Percentiles rank a stretch among this genome's conserved stretches.
Evolutionary conservation across 2,888 invertebrate genomes (phyloP).

Genomic region (Meteorus colon): DNA sequence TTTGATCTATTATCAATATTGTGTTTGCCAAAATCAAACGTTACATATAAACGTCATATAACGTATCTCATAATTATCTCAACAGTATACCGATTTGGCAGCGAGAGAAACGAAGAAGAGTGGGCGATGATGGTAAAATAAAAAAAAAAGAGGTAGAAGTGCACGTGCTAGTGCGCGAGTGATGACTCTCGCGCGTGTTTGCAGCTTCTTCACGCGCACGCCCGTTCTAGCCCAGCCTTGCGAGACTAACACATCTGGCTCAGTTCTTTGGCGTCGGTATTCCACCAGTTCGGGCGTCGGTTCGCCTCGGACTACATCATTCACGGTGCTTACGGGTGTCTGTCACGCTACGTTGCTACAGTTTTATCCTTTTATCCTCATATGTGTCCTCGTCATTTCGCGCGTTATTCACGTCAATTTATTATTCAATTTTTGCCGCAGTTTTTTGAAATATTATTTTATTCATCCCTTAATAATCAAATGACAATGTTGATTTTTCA

Average conservation of each 20-base stretch:
- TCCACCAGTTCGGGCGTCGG: conserved; percentile 37
- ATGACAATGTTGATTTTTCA: too few relatives aligned
- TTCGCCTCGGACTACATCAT: conserved; percentile 24
- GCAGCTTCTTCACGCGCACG: background rate
- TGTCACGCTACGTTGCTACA: background rate
- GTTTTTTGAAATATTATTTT: too few relatives aligned
- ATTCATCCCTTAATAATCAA: too few relatives aligned
- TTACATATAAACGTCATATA: too few relatives aligned
- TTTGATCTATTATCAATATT: too few relatives aligned
- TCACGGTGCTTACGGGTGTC: conserved; percentile 5
- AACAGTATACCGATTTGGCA: background rate
- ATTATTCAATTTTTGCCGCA: too few relatives aligned
- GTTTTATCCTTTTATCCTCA: background rate
- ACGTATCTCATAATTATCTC: too few relatives aligned
- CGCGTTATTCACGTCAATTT: background rate
- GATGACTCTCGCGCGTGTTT: conserved; percentile 2
- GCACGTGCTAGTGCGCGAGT: conserved; percentile 1
- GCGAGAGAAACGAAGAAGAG: background rate
- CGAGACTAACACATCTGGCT: conserved; percentile 28
- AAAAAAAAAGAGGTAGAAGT: background rate
- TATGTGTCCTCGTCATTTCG: background rate
- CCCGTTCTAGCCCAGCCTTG: conserved; percentile 11
- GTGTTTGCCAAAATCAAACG: too few relatives aligned
- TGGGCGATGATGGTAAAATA: background rate
- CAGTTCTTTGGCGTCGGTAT: conserved; percentile 27